Base-by-base conservation (phyloP, 2,113 vertebrate species). In the Hippocampus zosterae region DNA sequence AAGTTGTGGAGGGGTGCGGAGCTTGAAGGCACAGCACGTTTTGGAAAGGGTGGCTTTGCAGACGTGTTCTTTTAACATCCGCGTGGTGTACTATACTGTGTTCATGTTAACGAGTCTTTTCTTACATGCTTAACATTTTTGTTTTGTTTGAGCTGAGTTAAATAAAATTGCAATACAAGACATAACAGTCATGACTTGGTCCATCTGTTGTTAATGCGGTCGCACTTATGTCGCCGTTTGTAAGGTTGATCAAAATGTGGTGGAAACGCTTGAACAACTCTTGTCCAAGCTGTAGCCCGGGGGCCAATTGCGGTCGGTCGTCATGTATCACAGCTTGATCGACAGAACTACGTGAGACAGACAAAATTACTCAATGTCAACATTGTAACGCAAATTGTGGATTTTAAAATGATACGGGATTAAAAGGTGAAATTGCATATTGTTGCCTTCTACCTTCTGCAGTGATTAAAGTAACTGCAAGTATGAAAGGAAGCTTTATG, bases 151-250 rank as follows among this genome's bases (percentile, higher is more conserved):
- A 96, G 94, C 88, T 1, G 90, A 95, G 94, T 95, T 86, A 94
- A 98, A 98, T 97, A 98, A 91, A 96, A 92, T 93, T 95, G 93
- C 94, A 94, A 94, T 95, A 95, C 90, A 90, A 91, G 67, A 87
- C 59, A 15, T 61, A 44, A 68, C 42, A 52, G 65, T 50, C 44
- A 5, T 27, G 3, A 27, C 10, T 37, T 57, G 41, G 1, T 65
- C 7, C 37, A 64, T 50, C 6, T 15, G 53, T 41, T 8, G 9
- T 55, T 40, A 18, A 21, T 53, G n/a, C 8, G 23, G 29, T 3
- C 46, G 10, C 16, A 19, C n/a, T 42, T n/a, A 18, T 29, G 23
- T 29, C 11, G 41, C 8, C 8, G 11, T 42, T 42, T 42, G 41
- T 42, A 9, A 12, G 9, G 11, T 10, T 10, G 1, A 9, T 42